phyloP scores from a whole-genome alignment of 2,888 invertebrate species.

The Heliconius cydno region DNA sequence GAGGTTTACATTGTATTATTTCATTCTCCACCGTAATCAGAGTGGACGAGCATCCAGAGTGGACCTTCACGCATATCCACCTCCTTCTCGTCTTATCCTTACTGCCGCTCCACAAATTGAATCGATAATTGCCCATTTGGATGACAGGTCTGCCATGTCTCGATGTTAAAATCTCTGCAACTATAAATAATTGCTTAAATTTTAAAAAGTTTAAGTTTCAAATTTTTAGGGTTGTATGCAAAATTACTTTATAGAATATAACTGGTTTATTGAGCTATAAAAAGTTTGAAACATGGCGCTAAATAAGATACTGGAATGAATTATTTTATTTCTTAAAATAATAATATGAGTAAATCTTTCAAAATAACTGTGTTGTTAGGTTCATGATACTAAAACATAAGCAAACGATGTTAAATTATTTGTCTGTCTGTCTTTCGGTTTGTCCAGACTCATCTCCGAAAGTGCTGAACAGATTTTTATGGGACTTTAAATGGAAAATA shows the following conservation, averaged over 20 bases:
- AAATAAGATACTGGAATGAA: no score
- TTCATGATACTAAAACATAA: neutral
- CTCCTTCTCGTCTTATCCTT: constrained; percentile 53
- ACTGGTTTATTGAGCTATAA: neutral
- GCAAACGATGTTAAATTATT: neutral
- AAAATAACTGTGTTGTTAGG: neutral
- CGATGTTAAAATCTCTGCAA: constrained; percentile 54
- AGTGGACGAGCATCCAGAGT: constrained; percentile 59
- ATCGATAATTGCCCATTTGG: constrained; percentile 60
- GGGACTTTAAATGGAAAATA: neutral
- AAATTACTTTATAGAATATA: neutral
- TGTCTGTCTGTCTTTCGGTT: neutral
- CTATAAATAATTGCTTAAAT: constrained; percentile 37
- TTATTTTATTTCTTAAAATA: no score
- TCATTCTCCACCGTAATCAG: constrained; percentile 59
- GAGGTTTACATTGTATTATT: constrained; percentile 59
- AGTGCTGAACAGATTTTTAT: neutral
- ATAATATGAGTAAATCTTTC: neutral
- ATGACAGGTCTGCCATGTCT: constrained; percentile 62
- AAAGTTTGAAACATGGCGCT: no score
- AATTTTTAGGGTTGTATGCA: no score
- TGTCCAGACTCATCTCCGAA: no score
- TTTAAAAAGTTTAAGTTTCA: neutral
- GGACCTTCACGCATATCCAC: constrained; percentile 64
- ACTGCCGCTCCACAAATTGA: constrained; percentile 61